Percentiles rank a stretch among this genome's conserved stretches.
Evolutionary conservation across 1,140 invertebrate species (phyloP).

Genomic region (Uloborus diversus): DNA sequence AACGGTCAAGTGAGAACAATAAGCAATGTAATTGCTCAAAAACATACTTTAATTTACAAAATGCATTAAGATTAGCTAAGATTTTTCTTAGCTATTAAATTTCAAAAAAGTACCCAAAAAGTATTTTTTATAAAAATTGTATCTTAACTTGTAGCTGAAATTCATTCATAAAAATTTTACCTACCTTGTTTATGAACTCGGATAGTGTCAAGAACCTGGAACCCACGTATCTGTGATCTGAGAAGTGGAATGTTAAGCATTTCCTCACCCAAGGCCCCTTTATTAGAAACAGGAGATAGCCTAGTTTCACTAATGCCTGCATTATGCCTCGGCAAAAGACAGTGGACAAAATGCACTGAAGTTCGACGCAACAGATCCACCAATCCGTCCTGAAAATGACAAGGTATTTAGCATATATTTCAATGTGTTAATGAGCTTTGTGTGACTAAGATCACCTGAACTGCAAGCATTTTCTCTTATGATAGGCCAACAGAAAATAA

Average conservation of each 20-base stretch:
- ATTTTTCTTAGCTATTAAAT: no score
- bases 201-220: slow-evolving; percentile 87
- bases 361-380: slow-evolving; percentile 87
- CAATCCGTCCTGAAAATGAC: slow-evolving; percentile 77
- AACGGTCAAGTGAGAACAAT: no score
- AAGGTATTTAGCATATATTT: neutral
- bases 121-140: no score
- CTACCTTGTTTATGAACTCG: slow-evolving; percentile 86
- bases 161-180: no score
- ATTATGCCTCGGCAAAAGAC: slow-evolving; percentile 83
- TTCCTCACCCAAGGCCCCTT: slow-evolving; percentile 66
- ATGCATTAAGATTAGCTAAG: no score
- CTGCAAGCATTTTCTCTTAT: no score
- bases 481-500: no score
- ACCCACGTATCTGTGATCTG: slow-evolving; percentile 86
- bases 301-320: slow-evolving; percentile 71
- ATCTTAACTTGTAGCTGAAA: no score
- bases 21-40: no score
- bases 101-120: no score
- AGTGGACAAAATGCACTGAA: slow-evolving; percentile 85
- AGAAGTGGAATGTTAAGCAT: slow-evolving; percentile 88
- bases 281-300: slow-evolving; percentile 37
- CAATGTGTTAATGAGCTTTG: neutral
- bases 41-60: no score
- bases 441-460: no score